A percentile compares a stretch with the other conserved stretches of the same genome.
phyloP scores from a whole-genome alignment of 2,797 vertebrate species.

The Rousettus madagascariensis region DNA sequence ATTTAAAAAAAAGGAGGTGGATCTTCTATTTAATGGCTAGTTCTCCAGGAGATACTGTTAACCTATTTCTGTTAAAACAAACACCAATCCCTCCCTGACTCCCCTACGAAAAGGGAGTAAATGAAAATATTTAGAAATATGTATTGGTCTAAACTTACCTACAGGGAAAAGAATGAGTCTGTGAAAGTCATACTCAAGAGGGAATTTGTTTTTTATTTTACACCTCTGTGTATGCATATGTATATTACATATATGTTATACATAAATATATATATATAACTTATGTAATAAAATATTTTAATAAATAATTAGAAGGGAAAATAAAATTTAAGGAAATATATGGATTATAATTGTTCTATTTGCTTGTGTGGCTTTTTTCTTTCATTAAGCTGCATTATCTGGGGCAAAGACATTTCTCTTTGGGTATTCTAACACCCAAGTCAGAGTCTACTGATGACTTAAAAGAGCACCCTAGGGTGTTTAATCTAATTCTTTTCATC shows the following conservation, averaged over 20 bases:
- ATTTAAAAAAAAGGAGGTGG: constrained; percentile 18
- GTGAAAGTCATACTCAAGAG: constrained; percentile 1
- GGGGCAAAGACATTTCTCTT: constrained; percentile 15
- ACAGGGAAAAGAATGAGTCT: not conserved
- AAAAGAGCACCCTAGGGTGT: not conserved
- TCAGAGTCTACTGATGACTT: not conserved
- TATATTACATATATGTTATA: not conserved
- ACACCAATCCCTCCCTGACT: not conserved
- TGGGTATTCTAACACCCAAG: not conserved
- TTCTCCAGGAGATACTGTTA: not conserved
- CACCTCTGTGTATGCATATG: not conserved
- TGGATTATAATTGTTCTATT: constrained; percentile 18
- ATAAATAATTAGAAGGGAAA: constrained; percentile 25
- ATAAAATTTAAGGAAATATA: constrained; percentile 11
- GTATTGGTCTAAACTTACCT: not conserved
- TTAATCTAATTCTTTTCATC: constrained; percentile 21
- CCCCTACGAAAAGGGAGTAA: not conserved
- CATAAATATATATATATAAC: not conserved
- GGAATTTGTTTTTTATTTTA: not conserved
- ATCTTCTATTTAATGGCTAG: not conserved
- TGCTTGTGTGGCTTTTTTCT: not conserved
- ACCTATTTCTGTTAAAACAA: not conserved
- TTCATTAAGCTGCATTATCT: constrained; percentile 15
- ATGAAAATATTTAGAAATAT: constrained; percentile 17
- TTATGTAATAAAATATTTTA: constrained; percentile 9